Evolutionary conservation across 2,797 vertebrate species (phyloP).

Genomic region (Catharus ustulatus): DNA sequence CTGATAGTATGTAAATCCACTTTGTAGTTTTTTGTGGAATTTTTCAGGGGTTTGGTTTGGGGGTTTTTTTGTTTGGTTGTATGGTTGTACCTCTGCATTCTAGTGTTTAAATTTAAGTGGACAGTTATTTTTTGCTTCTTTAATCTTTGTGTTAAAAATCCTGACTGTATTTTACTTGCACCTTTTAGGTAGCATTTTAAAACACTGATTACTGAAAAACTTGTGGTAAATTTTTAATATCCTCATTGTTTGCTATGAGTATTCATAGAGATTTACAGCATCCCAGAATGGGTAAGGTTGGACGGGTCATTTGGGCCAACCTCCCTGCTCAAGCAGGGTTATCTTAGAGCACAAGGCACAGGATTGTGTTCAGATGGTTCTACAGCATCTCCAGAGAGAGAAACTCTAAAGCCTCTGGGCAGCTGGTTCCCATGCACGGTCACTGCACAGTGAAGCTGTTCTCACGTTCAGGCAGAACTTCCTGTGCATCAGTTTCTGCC

Average conservation of each 20-base stretch:
- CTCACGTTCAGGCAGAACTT: not conserved
- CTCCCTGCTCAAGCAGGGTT: not conserved
- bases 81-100: fast-evolving
- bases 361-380: not conserved
- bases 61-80: not conserved
- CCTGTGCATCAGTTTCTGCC: not conserved
- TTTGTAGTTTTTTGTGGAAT: not conserved
- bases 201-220: not conserved
- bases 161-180: not conserved
- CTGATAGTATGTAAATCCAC: not conserved
- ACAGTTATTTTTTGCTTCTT: not conserved
- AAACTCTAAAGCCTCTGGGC: not conserved
- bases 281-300: not conserved
- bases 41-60: fast-evolving
- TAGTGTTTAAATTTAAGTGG: not conserved
- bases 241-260: not conserved
- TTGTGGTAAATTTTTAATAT: not conserved
- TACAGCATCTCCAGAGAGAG: not conserved
- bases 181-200: not conserved
- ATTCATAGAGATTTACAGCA: not conserved
- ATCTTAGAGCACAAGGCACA: not conserved
- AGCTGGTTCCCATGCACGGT: not conserved
- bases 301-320: not conserved
- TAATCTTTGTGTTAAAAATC: not conserved
- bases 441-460: not conserved